phyloP scores from a whole-genome alignment of 2,888 invertebrate genomes.

The Oligia strigilis region DNA sequence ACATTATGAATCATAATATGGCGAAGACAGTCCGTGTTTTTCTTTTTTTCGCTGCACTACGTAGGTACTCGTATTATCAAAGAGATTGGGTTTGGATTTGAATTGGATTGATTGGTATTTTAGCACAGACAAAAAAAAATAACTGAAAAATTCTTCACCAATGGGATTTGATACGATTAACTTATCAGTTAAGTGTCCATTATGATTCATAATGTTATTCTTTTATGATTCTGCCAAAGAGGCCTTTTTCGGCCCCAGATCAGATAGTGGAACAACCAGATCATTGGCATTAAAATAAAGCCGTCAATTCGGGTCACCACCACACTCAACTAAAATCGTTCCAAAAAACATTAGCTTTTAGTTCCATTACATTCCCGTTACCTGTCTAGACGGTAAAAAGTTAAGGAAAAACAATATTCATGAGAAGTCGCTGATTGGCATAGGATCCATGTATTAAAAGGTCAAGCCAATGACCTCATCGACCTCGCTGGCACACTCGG shows the following conservation, averaged over 20 bases:
- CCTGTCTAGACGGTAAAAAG: slow-evolving; percentile 37
- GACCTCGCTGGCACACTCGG: slow-evolving; percentile 60
- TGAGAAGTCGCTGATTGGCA: slow-evolving; percentile 59
- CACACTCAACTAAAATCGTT: not conserved
- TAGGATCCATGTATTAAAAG: slow-evolving; percentile 71
- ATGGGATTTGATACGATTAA: too few relatives aligned
- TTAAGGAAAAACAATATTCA: slow-evolving; percentile 64
- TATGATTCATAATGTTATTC: too few relatives aligned
- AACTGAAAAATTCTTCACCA: too few relatives aligned
- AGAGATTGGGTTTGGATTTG: too few relatives aligned
- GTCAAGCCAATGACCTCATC: slow-evolving; percentile 83
- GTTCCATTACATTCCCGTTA: slow-evolving; percentile 31
- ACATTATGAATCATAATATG: too few relatives aligned
- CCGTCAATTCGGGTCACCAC: slow-evolving; percentile 18
- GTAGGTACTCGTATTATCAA: too few relatives aligned
- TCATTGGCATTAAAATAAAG: slow-evolving; percentile 8
- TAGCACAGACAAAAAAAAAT: too few relatives aligned
- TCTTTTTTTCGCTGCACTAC: too few relatives aligned
- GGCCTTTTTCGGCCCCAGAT: not conserved
- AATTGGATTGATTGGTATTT: too few relatives aligned
- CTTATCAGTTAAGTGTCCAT: too few relatives aligned
- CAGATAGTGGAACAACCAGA: not conserved
- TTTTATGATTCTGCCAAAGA: too few relatives aligned
- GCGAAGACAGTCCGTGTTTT: too few relatives aligned
- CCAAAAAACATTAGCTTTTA: slow-evolving; percentile 27